Evolutionary conservation across 2,797 vertebrate species (phyloP), one percentile per base, ranked within the genome.

Genomic region (Sebastes trivittatus): DNA sequence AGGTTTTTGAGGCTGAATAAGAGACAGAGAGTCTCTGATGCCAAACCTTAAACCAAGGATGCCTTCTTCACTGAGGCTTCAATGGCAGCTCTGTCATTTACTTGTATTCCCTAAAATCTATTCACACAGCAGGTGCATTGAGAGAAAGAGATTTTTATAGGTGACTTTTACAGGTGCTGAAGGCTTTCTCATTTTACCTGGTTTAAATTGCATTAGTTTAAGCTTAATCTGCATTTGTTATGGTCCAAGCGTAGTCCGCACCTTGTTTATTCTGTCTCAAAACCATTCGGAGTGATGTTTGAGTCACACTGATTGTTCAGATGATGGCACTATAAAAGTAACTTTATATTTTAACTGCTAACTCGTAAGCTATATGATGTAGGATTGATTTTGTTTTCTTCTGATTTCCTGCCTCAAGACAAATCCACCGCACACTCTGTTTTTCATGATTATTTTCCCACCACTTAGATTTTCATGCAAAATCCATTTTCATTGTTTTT

Each of bases 1-100:
- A 88, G 91, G 87, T 75, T 89, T 91, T 90, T 93, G 81, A 92
- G 85, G 86, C 83, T 89, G 88, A 90, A 89, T 76, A 87, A 88
- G 87, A 93, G 85, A 94, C 91, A 88, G 85, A 89, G 88, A 83
- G 70, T 88, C 89, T 94, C 84, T 86, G 89, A 91, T 90, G 94
- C 92, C 93, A 93, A 89, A 91, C 81, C 86, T 66, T 86, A 83
- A 92, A 94, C 88, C 87, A 92, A 91, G 86, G 92, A 82, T 74
- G 87, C 93, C 88, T 92, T 95, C 90, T 94, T 95, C 85, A 73
- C 62, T 6, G 20, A 25, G 63, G 60, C 83, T 83, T 94, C 93
- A 95, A 95, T 94, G 89, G 93, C 84, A 62, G 87, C 91, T 93
- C 92, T 94, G 90, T 95, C 88, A 78, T 90, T 90, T 68, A 72